Evolutionary conservation across 2,888 invertebrate species (phyloP), one percentile per base, ranked within the genome.

Genomic region (Ophion slaviceki): DNA sequence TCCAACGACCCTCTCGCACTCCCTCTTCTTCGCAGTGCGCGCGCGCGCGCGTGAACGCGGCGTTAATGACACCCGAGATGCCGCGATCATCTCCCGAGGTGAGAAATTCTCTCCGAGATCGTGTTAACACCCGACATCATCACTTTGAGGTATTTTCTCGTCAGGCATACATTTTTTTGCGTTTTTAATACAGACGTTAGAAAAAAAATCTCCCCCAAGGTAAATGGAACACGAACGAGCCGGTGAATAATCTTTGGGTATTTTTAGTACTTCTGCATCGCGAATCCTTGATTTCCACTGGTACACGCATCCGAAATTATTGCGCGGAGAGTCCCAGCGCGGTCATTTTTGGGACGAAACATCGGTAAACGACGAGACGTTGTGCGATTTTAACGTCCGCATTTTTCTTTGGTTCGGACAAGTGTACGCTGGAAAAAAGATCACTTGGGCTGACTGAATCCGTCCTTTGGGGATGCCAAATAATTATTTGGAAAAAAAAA

Each of bases 91-190:
- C 78, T 79, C 70, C 57, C 81, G 83, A 86, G 86, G 86, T 86
- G 86, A 86, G 86, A 86, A 84, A 84, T 62, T 72, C 82, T 71
- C 79, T 62, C 75, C 62, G 80, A 66, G 78, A 84, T 86, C 83
- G 78, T 79, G 86, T 83, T 83, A 83, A 86, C 86, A 81, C 81
- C 78, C 78, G 53, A 66, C 81, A 70, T 81, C 86, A 75, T 75
- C 80, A 84, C 81, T 86, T 83, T 84, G 86, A 86, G 83, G 86
- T 86, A 83, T 82, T 79, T 78, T 83, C 83, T 83, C 68, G 77
- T 80, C 83, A 74, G 57, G 68, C 20, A 40, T 64, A 24, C 67
- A 45, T 70, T 68, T 68, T 32, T 47, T 57, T 64, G 2, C 36
- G 10, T 70, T 57, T 57, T 53, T 53, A 53, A 53, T 77, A 47